Evolutionary conservation across 2,888 invertebrate genomes (phyloP), one percentile per base, ranked within the genome.

Genomic region (Allacma fusca): DNA sequence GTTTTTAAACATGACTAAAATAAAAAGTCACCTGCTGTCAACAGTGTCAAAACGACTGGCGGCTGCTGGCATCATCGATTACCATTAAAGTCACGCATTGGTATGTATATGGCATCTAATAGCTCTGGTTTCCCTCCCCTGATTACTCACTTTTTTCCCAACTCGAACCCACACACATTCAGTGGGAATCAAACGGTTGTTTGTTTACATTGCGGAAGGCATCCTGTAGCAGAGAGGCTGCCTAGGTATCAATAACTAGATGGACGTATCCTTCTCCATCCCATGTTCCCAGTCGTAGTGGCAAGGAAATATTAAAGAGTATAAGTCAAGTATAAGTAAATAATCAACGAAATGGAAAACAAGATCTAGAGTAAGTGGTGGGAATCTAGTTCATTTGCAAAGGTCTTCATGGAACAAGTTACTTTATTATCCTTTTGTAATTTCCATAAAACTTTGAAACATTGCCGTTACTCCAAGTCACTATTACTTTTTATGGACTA

Each of bases 21-120:
- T 24, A 70, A 34, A 68, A 70, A 70, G 24, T 44, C 50, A 70
- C 50, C 70, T 70, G 70, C 70, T 70, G 50, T 70, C 70, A 70
- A 13, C 70, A 26, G 43, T 68, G 50, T 50, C 50, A 50, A 50
- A 50, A 50, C 68, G 5, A 68, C 40, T 40, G 40, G 21, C 68
- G 68, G 21, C 21, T 23, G 23, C 16, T 21, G 43, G 23, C 68
- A 68, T 40, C 68, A 68, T 40, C 29, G 13, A 62, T 62, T 62
- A 62, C 28, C 68, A 68, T 68, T 43, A 68, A 9, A 68, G 23
- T 68, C 68, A 28, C 68, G 23, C n/a, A 68, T 21, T 68, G 21
- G 7, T 40, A 19, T 21, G 34, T 34, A 67, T n/a, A n/a, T 29
- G 4, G 19, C 28, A 28, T n/a, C 1, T 68, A 21, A 34, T 23